Conservation (phyloP, 2,888 invertebrate genomes). For the Scaptomyza caliginosa region DNA sequence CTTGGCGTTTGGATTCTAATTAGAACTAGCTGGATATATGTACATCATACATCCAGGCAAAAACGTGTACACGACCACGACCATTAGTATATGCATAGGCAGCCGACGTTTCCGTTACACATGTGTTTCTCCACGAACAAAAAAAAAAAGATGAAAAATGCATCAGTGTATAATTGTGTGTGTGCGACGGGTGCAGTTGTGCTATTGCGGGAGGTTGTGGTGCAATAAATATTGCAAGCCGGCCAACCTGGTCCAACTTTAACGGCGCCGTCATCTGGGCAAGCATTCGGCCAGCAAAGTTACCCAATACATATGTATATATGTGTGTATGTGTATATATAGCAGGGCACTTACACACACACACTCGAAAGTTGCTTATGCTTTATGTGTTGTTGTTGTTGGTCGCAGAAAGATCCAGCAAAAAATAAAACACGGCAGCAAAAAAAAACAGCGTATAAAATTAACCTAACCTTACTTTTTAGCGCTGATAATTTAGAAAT, state of each 20-base stretch:
- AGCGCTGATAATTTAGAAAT: slow-evolving; percentile 75
- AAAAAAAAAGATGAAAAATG: background rate
- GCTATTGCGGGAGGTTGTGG: slow-evolving; percentile 28
- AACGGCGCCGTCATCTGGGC: slow-evolving; percentile 44
- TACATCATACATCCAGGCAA: slow-evolving; percentile 31
- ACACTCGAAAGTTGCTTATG: slow-evolving; percentile 15
- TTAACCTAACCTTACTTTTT: slow-evolving; percentile 78
- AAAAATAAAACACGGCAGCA: slow-evolving; percentile 68
- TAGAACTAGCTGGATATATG: slow-evolving; percentile 34
- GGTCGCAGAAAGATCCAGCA: slow-evolving; percentile 77
- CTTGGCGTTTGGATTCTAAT: slow-evolving; percentile 33
- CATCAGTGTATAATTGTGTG: slow-evolving; percentile 15
- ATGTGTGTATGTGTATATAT: slow-evolving; percentile 21
- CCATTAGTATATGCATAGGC: slow-evolving; percentile 26
- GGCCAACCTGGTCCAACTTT: slow-evolving; percentile 62
- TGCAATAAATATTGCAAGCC: slow-evolving; percentile 52
- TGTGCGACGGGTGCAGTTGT: slow-evolving; percentile 31
- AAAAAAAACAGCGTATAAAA: slow-evolving; percentile 70
- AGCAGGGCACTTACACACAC: slow-evolving; percentile 35
- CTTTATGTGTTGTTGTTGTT: slow-evolving; percentile 42
- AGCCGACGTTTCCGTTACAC: slow-evolving; percentile 65
- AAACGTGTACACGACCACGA: slow-evolving; percentile 74
- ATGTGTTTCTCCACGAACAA: slow-evolving; percentile 15
- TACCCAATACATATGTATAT: slow-evolving; percentile 65
- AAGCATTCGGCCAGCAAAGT: slow-evolving; percentile 54